Base-by-base conservation (phyloP, 2,113 vertebrate species). In the Vanacampus margaritifer region DNA sequence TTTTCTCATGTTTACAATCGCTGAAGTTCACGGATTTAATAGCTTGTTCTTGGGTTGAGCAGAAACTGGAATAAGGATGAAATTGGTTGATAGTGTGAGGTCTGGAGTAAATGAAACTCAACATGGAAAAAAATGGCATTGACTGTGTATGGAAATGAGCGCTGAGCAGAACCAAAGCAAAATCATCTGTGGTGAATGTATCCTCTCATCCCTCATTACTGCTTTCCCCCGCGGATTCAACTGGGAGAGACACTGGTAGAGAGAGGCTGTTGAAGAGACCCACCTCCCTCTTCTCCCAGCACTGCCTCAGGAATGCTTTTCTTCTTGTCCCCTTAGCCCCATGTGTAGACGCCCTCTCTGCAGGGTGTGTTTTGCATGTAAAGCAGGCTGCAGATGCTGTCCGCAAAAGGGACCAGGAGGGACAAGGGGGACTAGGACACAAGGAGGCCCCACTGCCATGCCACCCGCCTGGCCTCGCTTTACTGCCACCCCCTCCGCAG, bases 361-460 rank as follows among this genome's bases (percentile, higher is more conserved):
- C 87, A 84, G 88, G 88, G 86, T 89, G 86, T 89, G 88, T 91
- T 90, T 88, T 90, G 89, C 86, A 90, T 88, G 87, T 85, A 91
- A 88, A 89, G 83, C 85, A 90, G 89, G 85, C 87, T 87, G 87
- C 88, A 90, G 89, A 90, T 91, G 90, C 90, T 91, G 88, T 87
- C 86, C 89, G 82, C 80, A 80, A 79, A 83, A 82, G 78, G 71
- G 68, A 82, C 87, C 75, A 71, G 81, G 84, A 82, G 82, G 88
- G 85, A 86, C 81, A 86, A 86, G 86, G 78, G 84, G 80, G 79
- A 81, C 71, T 41, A 16, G 82, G 84, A 89, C 89, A 89, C 89
- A 90, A 86, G 86, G 88, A 87, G 89, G 87, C 88, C 86, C 89
- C 86, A 82, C 85, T 51, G 79, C 86, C 81, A 71, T 86, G 87